Percentiles rank a stretch among this genome's conserved stretches.
These are phyloP conservation scores for Chrysogorgia sp. DNA, from an alignment of 92 coral and sea anemone genomes.

Conservation along the genomic window DNA sequence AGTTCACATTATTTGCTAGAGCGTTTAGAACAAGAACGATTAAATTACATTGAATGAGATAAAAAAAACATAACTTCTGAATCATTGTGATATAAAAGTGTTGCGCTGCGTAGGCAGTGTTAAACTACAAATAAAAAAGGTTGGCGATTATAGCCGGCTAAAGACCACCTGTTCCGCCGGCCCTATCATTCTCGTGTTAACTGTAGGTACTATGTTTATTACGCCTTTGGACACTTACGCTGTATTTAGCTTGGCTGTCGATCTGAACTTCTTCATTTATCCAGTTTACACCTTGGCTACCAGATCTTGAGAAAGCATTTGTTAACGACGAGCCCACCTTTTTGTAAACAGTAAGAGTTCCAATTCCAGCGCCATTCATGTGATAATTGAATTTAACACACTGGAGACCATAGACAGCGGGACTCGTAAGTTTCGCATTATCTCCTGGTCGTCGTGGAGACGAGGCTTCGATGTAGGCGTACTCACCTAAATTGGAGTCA, in stretches of 20 bases:
- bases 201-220: no score
- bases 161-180: no score
- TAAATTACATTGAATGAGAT: neutral
- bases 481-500: neutral
- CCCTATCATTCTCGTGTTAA: no score
- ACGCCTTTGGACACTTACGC: neutral
- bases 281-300: slow-evolving; percentile 22
- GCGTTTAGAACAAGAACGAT: no score
- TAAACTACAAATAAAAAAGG: no score
- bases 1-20: no score
- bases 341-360: slow-evolving; percentile 3
- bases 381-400: slow-evolving; percentile 31
- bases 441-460: slow-evolving; percentile 4
- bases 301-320: neutral
- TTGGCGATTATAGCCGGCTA: no score
- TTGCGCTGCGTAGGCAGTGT: no score
- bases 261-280: slow-evolving; percentile 2
- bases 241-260: neutral
- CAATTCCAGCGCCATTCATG: slow-evolving; percentile 11
- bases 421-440: slow-evolving; percentile 4
- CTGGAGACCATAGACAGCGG: neutral
- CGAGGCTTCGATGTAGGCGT: slow-evolving; percentile 25
- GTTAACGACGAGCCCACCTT: neutral
- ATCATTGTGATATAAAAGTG: no score
- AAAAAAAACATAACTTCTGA: no score